These are phyloP conservation scores for Chelmon rostratus DNA, from an alignment of 2,797 vertebrate genomes.

Conservation along the genomic window DNA sequence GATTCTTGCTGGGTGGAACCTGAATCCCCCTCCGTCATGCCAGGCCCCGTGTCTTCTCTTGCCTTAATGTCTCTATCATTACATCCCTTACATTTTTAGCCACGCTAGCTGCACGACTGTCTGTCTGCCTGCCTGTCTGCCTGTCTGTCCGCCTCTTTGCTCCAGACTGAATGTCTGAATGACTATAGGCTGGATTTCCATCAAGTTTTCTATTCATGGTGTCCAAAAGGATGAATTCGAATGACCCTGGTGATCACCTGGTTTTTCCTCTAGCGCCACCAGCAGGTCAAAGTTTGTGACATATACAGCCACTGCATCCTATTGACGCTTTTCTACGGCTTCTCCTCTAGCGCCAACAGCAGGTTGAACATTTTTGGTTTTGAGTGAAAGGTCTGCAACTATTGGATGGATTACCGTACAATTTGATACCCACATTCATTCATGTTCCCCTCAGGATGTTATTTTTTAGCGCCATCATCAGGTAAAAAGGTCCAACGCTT, in stretches of 20 bases:
- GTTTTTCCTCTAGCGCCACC: background rate
- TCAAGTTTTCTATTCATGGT: no score
- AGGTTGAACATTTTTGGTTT: background rate
- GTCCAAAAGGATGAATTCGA: no score
- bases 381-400: background rate
- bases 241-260: no score
- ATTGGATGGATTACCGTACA: background rate
- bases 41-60: slow-evolving; percentile 19
- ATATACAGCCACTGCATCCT: background rate
- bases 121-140: background rate
- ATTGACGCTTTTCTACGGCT: background rate
- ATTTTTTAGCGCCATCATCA: background rate
- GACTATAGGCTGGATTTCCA: background rate
- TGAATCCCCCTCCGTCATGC: slow-evolving; percentile 40
- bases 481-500: background rate
- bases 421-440: background rate
- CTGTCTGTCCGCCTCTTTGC: background rate
- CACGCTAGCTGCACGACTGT: background rate
- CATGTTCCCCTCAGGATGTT: background rate
- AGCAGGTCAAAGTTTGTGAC: background rate
- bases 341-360: background rate
- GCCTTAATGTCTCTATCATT: slow-evolving; percentile 36
- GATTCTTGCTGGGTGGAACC: slow-evolving; percentile 63
- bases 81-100: slow-evolving; percentile 22
- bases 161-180: slow-evolving; percentile 10